Conservation (phyloP, 1,140 invertebrate genomes). For the Eumaeus atala region DNA sequence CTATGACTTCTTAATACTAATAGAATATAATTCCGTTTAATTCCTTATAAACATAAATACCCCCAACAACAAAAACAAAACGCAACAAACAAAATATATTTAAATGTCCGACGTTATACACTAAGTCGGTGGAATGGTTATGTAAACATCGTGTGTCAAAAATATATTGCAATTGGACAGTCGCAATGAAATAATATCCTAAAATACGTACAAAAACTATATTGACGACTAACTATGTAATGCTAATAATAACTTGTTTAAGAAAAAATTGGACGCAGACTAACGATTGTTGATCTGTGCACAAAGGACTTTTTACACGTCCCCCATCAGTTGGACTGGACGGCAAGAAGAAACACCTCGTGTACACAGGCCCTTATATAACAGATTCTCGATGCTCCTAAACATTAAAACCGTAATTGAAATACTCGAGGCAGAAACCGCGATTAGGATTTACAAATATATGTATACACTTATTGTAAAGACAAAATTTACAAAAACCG, state of each 20-base stretch:
- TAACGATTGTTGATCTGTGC: not conserved
- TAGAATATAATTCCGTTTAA: not conserved
- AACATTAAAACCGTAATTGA: too few relatives aligned
- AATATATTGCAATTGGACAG: conserved; percentile 52
- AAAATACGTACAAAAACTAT: conserved; percentile 20
- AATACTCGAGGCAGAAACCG: too few relatives aligned
- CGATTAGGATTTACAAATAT: too few relatives aligned
- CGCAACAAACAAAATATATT: not conserved
- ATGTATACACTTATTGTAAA: too few relatives aligned
- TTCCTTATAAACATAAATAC: conserved; percentile 6
- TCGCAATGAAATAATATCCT: conserved; percentile 44
- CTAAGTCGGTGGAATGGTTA: conserved; percentile 67
- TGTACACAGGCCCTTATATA: too few relatives aligned
- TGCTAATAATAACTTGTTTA: conserved; percentile 4
- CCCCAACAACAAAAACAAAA: not conserved
- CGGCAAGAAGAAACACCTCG: too few relatives aligned
- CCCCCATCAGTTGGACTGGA: too few relatives aligned
- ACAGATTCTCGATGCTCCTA: too few relatives aligned
- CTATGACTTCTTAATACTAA: too few relatives aligned
- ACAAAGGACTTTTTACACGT: not conserved
- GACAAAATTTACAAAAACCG: too few relatives aligned
- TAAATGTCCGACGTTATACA: conserved; percentile 20
- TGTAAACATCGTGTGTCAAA: conserved; percentile 49
- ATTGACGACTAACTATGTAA: conserved; percentile 23
- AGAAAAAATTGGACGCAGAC: conserved; percentile 7